These are phyloP conservation scores for Lymantria monacha DNA, from an alignment of 2,888 invertebrate species.

Conservation along the genomic window DNA sequence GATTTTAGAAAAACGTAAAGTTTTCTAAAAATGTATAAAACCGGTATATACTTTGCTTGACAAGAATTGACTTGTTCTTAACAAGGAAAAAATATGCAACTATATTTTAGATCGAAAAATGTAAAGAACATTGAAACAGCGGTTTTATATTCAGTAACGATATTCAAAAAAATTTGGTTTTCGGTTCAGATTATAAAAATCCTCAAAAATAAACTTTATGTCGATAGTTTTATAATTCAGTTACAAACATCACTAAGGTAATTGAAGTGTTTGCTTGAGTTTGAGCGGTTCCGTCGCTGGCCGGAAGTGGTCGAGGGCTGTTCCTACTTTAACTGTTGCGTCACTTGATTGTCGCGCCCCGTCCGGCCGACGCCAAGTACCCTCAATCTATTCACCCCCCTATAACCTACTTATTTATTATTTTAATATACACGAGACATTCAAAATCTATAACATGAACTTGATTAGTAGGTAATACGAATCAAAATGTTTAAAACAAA, in stretches of 20 bases:
- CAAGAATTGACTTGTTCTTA: too few relatives aligned
- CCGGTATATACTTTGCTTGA: too few relatives aligned
- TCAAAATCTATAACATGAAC: neutral
- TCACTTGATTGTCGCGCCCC: slow-evolving; percentile 65
- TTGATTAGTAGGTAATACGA: neutral
- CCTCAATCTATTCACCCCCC: slow-evolving; percentile 26
- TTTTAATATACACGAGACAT: slow-evolving; percentile 14
- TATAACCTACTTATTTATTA: slow-evolving; percentile 19
- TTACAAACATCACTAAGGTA: slow-evolving; percentile 57
- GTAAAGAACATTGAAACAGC: too few relatives aligned
- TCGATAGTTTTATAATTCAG: slow-evolving; percentile 30
- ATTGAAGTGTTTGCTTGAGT: slow-evolving; percentile 77
- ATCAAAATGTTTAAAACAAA: neutral
- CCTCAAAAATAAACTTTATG: too few relatives aligned
- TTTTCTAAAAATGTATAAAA: too few relatives aligned
- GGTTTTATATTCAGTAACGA: too few relatives aligned
- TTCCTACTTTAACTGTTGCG: slow-evolving; percentile 76
- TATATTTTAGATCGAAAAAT: too few relatives aligned
- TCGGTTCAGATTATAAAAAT: too few relatives aligned
- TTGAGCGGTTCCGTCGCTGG: slow-evolving; percentile 63
- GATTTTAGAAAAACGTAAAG: too few relatives aligned
- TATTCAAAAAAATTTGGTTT: too few relatives aligned
- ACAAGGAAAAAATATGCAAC: too few relatives aligned
- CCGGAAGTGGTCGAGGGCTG: slow-evolving; percentile 74
- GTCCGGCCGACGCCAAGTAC: slow-evolving; percentile 27